A percentile compares a stretch with the other conserved stretches of the same genome.
Evolutionary conservation across 2,888 invertebrate genomes (phyloP).

Genomic region (Marasmarcha lunaedactyla): DNA sequence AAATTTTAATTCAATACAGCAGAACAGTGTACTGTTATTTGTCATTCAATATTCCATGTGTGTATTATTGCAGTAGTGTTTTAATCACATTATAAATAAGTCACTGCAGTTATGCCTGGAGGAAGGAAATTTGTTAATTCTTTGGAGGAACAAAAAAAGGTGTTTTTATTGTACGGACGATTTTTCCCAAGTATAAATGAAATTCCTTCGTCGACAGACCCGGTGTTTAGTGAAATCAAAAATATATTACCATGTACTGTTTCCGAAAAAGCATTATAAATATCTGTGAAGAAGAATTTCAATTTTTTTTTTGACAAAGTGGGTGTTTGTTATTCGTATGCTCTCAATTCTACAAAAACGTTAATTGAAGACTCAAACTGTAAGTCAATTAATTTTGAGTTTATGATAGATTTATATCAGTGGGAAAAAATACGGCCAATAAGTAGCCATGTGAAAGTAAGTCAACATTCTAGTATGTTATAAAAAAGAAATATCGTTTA

Average conservation of each 20-base stretch:
- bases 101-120: no score
- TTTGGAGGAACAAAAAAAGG: neutral
- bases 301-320: neutral
- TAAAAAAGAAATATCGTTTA: neutral
- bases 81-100: no score
- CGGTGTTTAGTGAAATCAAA: neutral
- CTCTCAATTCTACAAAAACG: neutral
- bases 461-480: neutral
- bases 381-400: neutral
- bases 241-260: neutral
- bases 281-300: neutral
- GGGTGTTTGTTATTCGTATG: neutral
- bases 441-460: neutral
- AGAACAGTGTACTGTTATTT: no score
- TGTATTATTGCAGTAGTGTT: no score
- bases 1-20: no score
- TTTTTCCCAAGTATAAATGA: neutral
- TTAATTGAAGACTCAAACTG: neutral
- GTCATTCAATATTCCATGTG: no score
- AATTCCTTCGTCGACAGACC: neutral
- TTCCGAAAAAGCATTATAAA: neutral
- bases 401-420: neutral
- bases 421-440: neutral
- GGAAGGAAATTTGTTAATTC: neutral
- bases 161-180: no score